A percentile compares a stretch with the other conserved stretches of the same genome.
Evolutionary conservation across 2,888 invertebrate genomes (phyloP).

Genomic region (Cryptus armator): DNA sequence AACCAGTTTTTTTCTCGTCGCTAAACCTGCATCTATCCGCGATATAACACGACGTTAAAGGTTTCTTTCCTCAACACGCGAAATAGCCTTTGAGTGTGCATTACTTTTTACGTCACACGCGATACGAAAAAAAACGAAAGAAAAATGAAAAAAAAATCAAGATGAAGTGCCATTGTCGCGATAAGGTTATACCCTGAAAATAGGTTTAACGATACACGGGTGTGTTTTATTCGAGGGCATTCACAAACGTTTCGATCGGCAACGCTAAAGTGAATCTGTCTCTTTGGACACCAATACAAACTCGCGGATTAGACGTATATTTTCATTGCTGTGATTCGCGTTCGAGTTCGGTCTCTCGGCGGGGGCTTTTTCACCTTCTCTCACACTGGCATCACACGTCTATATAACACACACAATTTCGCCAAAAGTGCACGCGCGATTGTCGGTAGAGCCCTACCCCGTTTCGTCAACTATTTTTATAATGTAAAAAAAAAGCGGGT

Average conservation of each 20-base stretch:
- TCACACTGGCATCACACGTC: constrained; percentile 8
- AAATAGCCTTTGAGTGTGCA: constrained; percentile 66
- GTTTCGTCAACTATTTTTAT: constrained; percentile 69
- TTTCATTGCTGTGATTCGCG: constrained; percentile 1
- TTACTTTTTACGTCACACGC: constrained; percentile 71
- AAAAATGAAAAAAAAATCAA: constrained; percentile 48
- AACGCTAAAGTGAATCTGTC: no score
- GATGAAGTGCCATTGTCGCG: constrained; percentile 59
- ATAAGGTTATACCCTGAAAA: constrained; percentile 70
- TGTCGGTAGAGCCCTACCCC: constrained; percentile 55
- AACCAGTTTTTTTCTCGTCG: constrained; percentile 29
- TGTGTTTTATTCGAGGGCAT: background rate
- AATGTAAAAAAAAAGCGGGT: constrained; percentile 28
- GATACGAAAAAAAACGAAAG: constrained; percentile 47
- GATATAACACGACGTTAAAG: constrained; percentile 38
- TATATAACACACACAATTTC: constrained; percentile 35
- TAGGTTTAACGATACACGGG: constrained; percentile 15
- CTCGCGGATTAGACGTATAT: constrained; percentile 4
- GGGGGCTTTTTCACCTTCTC: constrained; percentile 28
- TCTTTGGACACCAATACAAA: background rate
- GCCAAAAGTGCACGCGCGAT: constrained; percentile 56
- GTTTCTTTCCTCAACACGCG: constrained; percentile 60
- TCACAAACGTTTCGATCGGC: background rate
- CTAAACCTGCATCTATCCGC: constrained; percentile 15
- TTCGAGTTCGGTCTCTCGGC: background rate